phyloP scores from a whole-genome alignment of 2,113 vertebrate species.

The Tupaia chinensis region DNA sequence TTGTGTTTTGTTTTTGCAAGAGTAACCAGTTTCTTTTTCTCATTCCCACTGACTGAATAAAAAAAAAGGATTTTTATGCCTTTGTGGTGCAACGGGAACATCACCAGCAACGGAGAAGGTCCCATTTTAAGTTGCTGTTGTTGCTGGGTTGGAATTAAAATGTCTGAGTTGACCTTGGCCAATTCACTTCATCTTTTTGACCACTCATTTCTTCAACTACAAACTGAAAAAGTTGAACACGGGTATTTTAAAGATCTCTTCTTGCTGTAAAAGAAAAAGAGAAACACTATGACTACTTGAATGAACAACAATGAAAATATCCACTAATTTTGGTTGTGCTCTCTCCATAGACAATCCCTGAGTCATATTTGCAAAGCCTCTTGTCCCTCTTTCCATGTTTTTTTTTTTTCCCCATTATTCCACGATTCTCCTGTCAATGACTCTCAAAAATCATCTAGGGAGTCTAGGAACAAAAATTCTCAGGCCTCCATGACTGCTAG shows the following conservation, averaged over 20 bases:
- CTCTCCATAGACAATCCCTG: neutral
- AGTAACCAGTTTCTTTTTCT: slow-evolving; percentile 25
- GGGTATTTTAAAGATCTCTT: slow-evolving; percentile 35
- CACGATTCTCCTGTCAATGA: neutral
- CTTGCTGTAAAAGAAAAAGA: slow-evolving; percentile 3
- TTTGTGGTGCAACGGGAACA: neutral
- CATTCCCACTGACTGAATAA: neutral
- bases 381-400: fast-evolving
- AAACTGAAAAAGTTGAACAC: neutral
- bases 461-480: neutral
- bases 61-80: slow-evolving; percentile 8
- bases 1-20: neutral
- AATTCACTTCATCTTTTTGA: neutral
- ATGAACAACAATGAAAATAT: neutral
- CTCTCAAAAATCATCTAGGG: neutral
- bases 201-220: slow-evolving; percentile 32
- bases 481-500: neutral
- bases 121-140: neutral
- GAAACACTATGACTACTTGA: neutral
- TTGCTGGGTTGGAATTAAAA: neutral
- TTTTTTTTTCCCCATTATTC: neutral
- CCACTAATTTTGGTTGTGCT: neutral
- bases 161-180: neutral
- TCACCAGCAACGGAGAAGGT: neutral
- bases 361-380: neutral